phyloP scores from a whole-genome alignment of 2,888 invertebrate genomes.

The Pteria penguin region DNA sequence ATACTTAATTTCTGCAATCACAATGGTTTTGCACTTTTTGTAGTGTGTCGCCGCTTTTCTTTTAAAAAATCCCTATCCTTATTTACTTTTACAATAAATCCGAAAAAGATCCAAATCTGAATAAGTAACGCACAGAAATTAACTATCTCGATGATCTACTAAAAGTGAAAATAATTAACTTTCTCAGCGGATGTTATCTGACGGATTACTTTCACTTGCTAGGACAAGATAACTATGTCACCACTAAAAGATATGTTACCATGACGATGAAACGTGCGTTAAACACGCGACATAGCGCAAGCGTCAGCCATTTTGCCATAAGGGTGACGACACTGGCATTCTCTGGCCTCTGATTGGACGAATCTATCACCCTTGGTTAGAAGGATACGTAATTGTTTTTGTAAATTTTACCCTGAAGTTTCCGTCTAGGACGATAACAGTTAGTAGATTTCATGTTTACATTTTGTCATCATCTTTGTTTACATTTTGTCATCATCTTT shows the following conservation, averaged over 20 bases:
- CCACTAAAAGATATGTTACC: slow-evolving; percentile 8
- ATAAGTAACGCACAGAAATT: too few relatives aligned
- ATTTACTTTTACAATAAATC: too few relatives aligned
- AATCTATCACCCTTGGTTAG: slow-evolving; percentile 22
- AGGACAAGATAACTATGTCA: slow-evolving; percentile 22
- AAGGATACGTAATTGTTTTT: slow-evolving; percentile 37
- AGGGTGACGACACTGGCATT: slow-evolving; percentile 30
- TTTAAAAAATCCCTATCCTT: too few relatives aligned
- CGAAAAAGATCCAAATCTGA: too few relatives aligned
- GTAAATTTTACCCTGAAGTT: slow-evolving; percentile 28
- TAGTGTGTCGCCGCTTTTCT: too few relatives aligned
- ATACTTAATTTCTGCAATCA: too few relatives aligned
- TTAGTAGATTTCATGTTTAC: neutral
- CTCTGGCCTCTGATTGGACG: slow-evolving; percentile 30
- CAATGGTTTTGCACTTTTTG: too few relatives aligned
- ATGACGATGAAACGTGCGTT: slow-evolving; percentile 12
- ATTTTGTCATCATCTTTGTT: neutral
- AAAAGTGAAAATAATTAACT: slow-evolving; percentile 13
- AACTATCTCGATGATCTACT: neutral
- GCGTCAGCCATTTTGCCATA: slow-evolving; percentile 6
- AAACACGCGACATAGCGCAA: neutral
- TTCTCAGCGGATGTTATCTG: slow-evolving; percentile 21
- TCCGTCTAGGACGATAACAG: slow-evolving; percentile 32
- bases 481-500: neutral
- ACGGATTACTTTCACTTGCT: slow-evolving; percentile 24